Evolutionary conservation across 2,797 vertebrate species (phyloP), one percentile per base, ranked within the genome.

Genomic region (Rhinichthys osculus): DNA sequence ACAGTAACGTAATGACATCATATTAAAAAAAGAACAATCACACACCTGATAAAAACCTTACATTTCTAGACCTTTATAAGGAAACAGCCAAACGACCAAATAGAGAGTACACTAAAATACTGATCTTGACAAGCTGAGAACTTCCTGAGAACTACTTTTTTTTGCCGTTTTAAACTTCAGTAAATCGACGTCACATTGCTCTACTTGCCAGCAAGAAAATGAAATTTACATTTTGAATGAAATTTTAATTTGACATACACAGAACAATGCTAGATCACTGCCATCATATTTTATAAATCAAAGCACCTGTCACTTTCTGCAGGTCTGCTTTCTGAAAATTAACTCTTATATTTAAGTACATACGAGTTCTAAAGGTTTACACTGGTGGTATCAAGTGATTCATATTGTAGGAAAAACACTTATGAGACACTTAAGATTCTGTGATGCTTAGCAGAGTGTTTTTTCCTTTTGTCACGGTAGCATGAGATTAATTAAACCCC

Each of bases 401-500:
- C 17, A 66, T 71, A 16, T 47, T 5, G 33, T 67, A 21, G 47
- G 10, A 23, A 80, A 76, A 50, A n/a, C 44, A 69, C 30, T 35
- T 67, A 1, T 81, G n/a, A 64, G 35, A n/a, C 54, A n/a, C 35
- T 78, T 57, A 84, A 84, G 67, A 85, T 87, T 89, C 85, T 70
- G 38, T 85, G 87, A 79, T 76, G 27, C 93, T 90, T 83, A 84
- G 91, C 81, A 90, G 85, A 87, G 77, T 71, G 66, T 82, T 73
- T 76, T 81, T 33, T 88, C 87, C 81, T 85, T 88, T 87, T 11
- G 54, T 91, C 78, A 87, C 42, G 72, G 78, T 87, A 85, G 88
- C 73, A 52, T 86, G 82, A 90, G 91, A 93, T 92, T 91, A 94
- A 95, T 94, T 94, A 92, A 94, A 92, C 90, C 90, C 89, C 83